Evolutionary conservation across 2,888 invertebrate species (phyloP).

Genomic region (Drosophila dives): DNA sequence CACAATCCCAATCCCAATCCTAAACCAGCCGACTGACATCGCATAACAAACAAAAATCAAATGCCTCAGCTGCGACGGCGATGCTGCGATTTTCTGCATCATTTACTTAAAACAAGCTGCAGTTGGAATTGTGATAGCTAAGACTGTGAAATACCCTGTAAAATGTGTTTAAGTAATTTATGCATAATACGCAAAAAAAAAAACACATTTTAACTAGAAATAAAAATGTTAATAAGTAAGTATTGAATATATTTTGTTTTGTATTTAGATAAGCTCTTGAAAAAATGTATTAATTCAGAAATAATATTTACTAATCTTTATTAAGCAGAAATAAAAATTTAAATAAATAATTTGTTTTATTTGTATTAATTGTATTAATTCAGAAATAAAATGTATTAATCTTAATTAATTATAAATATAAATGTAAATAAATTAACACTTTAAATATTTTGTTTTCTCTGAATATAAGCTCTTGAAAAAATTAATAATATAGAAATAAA

Average conservation of each 20-base stretch:
- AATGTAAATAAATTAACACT: no score
- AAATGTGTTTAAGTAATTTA: neutral
- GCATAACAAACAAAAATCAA: constrained; percentile 75
- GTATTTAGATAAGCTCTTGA: neutral
- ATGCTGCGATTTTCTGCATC: constrained; percentile 75
- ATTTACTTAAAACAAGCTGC: constrained; percentile 43
- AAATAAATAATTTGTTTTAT: no score
- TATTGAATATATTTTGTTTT: neutral
- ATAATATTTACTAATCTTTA: neutral
- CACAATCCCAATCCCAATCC: neutral
- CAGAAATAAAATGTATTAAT: no score
- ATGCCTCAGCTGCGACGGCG: constrained; percentile 52
- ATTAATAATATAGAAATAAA: no score
- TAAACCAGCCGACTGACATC: constrained; percentile 46
- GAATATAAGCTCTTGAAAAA: no score
- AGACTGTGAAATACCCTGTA: constrained; percentile 34
- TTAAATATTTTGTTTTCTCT: no score
- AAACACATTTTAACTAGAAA: neutral
- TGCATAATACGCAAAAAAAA: neutral
- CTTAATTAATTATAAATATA: no score
- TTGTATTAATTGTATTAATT: no score
- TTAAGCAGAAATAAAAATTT: no score
- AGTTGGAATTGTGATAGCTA: neutral
- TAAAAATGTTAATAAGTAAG: neutral
- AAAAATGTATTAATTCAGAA: neutral